Base-by-base conservation (phyloP, 2,888 invertebrate genomes). In the Drosophila parthenogenetica region DNA sequence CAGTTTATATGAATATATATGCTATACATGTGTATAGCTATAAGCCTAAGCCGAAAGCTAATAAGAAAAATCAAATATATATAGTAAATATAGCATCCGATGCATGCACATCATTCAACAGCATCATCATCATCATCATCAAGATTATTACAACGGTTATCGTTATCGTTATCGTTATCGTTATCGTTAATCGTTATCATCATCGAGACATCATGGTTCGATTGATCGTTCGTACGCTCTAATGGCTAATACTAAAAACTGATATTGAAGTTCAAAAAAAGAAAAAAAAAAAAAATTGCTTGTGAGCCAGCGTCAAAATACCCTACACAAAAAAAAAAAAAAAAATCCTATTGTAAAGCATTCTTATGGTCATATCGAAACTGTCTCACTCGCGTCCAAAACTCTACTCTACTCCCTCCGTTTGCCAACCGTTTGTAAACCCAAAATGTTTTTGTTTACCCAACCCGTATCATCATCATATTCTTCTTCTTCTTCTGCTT, bases 241-340 rank as follows among this genome's bases (percentile, higher is more conserved):
- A 77, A 58, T 17, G 58, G 78, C 77, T 76, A 76, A 77, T 77
- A 76, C 76, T 84, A 81, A 77, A 62, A 86, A 74, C 81, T 82
- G 86, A 81, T 81, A 81, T 86, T 81, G 81, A 81, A 81, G 81
- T 79, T 85, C 66, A 35, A 35, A 32, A 32, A 32, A 32, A 10
- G 3, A 11, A 32, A 32, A 35, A 11, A 35, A 35, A 35, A 13
- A 57, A 67, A 74, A 80, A 73, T 66, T 69, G 76, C 73, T 73
- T 64, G 71, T 68, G 60, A 74, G 72, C 72, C 74, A 67, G 84
- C 62, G 79, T 69, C 76, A 66, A 79, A 63, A 37, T 71, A 64
- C 35, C 60, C 61, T 57, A 48, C 49, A 53, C 64, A 50, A 42
- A 59, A 25, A 55, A 11, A 13, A 35, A 32, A 29, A 43, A 32